These are phyloP conservation scores for Mugil cephalus DNA, from an alignment of 2,113 vertebrate genomes.

Conservation along the genomic window DNA sequence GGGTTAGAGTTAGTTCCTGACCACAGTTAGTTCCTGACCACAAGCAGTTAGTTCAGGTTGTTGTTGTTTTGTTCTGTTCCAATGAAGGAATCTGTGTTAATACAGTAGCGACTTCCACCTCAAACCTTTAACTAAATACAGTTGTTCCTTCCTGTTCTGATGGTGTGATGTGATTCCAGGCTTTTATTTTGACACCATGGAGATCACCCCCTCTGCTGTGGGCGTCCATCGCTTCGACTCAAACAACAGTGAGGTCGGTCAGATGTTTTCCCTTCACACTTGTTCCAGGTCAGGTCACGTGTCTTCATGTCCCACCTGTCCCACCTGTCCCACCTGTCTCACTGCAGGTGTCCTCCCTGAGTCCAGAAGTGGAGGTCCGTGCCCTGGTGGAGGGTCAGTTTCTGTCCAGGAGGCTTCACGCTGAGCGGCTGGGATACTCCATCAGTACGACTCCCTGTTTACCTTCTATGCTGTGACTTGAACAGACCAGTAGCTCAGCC, in stretches of 20 bases:
- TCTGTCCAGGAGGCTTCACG: conserved; percentile 93
- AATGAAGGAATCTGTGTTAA: too few species aligned
- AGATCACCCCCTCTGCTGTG: conserved; percentile 91
- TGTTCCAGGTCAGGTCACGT: neutral
- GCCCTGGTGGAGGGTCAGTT: conserved; percentile 96
- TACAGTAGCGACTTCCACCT: too few species aligned
- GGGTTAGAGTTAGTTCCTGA: too few species aligned
- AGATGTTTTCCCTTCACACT: too few species aligned
- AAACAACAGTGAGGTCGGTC: conserved; percentile 83
- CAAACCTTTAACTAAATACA: too few species aligned
- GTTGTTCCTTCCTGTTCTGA: neutral
- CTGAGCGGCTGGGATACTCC: conserved; percentile 93
- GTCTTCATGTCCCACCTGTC: neutral
- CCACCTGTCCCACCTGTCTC: conserved; percentile 31
- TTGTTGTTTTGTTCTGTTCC: too few species aligned
- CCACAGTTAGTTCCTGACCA: too few species aligned
- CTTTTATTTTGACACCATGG: conserved; percentile 94
- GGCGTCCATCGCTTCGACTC: conserved; percentile 89
- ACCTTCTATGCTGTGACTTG: too few species aligned
- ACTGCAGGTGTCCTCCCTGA: conserved; percentile 85
- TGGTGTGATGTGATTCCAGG: conserved; percentile 67
- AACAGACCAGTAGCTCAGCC: too few species aligned
- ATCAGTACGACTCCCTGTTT: conserved; percentile 84
- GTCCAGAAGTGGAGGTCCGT: conserved; percentile 87
- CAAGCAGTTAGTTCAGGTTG: too few species aligned